Conservation (phyloP, 2,797 vertebrate genomes). For the Linurgus olivaceus region DNA sequence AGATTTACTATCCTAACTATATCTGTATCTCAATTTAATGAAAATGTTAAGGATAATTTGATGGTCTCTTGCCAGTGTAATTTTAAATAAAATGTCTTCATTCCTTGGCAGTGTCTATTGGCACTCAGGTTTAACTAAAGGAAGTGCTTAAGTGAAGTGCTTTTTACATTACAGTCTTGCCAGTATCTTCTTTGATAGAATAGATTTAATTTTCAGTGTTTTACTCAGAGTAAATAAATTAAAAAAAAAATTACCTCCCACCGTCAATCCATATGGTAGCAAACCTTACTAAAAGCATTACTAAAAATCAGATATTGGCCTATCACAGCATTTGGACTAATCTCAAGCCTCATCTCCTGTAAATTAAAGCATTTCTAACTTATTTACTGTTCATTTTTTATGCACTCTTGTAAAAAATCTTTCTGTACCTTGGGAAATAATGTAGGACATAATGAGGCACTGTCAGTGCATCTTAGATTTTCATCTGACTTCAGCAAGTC, state of each 20-base stretch:
- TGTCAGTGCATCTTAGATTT: conserved; percentile 20
- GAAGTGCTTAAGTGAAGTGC: conserved; percentile 70
- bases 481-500: conserved; percentile 24
- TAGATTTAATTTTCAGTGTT: conserved; percentile 56
- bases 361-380: conserved; percentile 25
- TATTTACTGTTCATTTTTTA: conserved; percentile 20
- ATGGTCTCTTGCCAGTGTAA: conserved; percentile 75
- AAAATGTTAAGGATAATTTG: conserved; percentile 77
- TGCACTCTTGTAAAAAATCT: neutral
- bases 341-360: conserved; percentile 35
- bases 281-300: conserved; percentile 33
- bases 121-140: conserved; percentile 60
- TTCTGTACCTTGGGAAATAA: conserved; percentile 20
- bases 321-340: neutral
- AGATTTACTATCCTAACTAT: conserved; percentile 74
- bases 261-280: neutral
- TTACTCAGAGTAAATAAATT: conserved; percentile 63
- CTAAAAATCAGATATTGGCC: conserved; percentile 44
- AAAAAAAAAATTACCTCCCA: neutral
- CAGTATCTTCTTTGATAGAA: conserved; percentile 48
- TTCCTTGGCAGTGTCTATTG: conserved; percentile 64
- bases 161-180: conserved; percentile 47
- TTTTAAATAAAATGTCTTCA: conserved; percentile 75
- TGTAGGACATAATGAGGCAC: neutral
- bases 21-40: conserved; percentile 77